Percentiles rank a stretch among this genome's conserved stretches.
Evolutionary conservation across 2,888 invertebrate species (phyloP).

Genomic region (Amiota mariae): DNA sequence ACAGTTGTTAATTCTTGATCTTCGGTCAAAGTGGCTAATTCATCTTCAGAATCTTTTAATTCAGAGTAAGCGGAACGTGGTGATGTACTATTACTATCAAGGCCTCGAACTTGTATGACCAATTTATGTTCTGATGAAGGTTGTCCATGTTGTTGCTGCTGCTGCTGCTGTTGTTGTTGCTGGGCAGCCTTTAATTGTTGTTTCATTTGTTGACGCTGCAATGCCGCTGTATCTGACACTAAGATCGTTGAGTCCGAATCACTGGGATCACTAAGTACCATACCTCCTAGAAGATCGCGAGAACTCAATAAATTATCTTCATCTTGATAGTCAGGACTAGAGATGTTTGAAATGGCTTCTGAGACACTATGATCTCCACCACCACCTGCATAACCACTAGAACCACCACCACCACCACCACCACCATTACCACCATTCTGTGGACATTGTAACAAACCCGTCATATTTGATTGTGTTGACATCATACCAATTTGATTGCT

Average conservation of each 20-base stretch:
- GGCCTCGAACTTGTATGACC: conserved; percentile 84
- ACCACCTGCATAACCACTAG: conserved; percentile 54
- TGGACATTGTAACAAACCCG: conserved; percentile 70
- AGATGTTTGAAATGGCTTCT: conserved; percentile 91
- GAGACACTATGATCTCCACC: conserved; percentile 87
- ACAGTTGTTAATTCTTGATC: conserved; percentile 53
- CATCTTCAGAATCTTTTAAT: conserved; percentile 73
- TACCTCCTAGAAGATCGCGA: conserved; percentile 82
- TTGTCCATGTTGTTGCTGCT: conserved; percentile 73
- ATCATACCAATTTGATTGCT: conserved; percentile 46
- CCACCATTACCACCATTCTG: conserved; percentile 50
- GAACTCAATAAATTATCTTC: conserved; percentile 86
- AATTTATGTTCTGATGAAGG: conserved; percentile 83
- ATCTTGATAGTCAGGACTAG: conserved; percentile 91
- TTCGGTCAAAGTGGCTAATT: conserved; percentile 72
- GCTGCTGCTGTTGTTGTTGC: conserved; percentile 64
- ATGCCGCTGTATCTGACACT: conserved; percentile 81
- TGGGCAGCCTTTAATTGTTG: conserved; percentile 64
- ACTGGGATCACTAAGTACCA: conserved; percentile 91
- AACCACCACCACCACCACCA: conserved; percentile 48
- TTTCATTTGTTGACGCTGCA: conserved; percentile 69
- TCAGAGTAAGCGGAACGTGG: conserved; percentile 58
- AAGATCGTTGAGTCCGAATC: conserved; percentile 92
- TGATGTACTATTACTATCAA: conserved; percentile 63
- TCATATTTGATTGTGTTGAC: conserved; percentile 45